Percentiles rank a stretch among this genome's conserved stretches.
Conservation (phyloP, 2,888 invertebrate genomes). For the Copidosoma aretas region DNA sequence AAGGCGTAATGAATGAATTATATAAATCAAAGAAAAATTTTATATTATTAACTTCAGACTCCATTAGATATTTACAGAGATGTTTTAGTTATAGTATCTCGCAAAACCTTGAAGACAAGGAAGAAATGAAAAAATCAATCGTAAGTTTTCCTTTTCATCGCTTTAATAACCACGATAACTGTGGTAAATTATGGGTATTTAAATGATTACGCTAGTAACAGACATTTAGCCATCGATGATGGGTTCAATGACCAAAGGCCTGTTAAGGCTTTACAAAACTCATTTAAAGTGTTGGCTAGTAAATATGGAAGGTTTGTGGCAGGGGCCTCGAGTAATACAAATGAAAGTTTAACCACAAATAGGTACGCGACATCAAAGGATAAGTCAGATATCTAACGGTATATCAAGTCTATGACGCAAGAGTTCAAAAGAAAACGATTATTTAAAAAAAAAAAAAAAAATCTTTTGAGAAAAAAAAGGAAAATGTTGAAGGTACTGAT, state of each 20-base stretch:
- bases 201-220: background rate
- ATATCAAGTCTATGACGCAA: conserved; percentile 5
- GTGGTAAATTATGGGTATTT: conserved; percentile 37
- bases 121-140: conserved; percentile 34
- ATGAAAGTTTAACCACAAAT: conserved; percentile 24
- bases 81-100: conserved; percentile 1
- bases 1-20: conserved; percentile 42
- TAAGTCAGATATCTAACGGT: conserved; percentile 3
- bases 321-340: conserved; percentile 29
- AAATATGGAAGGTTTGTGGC: background rate
- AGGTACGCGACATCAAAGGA: conserved; percentile 9
- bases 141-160: conserved; percentile 41
- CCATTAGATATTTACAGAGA: conserved; percentile 40
- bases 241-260: conserved; percentile 37
- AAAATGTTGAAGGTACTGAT: conserved; percentile 31
- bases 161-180: conserved; percentile 41
- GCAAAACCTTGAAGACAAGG: conserved; percentile 27
- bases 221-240: conserved; percentile 27
- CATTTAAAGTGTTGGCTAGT: background rate
- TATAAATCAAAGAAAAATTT: conserved; percentile 36
- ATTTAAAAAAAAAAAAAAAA: conserved; percentile 36
- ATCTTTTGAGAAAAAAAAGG: conserved; percentile 35
- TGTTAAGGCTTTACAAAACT: background rate
- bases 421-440: conserved; percentile 13
- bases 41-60: conserved; percentile 34